Evolutionary conservation across 2,888 invertebrate genomes (phyloP).

Genomic region (Drosophila pseudotakahashii): DNA sequence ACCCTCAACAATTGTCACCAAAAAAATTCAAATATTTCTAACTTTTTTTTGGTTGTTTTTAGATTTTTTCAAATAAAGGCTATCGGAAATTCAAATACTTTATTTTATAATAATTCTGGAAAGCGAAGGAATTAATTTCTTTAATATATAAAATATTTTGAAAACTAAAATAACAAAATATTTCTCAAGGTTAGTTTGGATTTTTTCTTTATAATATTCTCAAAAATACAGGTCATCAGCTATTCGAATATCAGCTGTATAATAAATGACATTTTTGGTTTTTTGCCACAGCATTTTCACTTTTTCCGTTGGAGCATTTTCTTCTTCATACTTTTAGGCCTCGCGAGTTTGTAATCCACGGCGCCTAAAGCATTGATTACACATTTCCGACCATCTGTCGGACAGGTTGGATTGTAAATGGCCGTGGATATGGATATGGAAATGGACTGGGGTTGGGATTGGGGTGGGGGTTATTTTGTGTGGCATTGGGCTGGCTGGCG

Average conservation of each 20-base stretch:
- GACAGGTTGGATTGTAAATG: slow-evolving; percentile 14
- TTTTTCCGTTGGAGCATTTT: slow-evolving; percentile 42
- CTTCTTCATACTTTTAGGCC: slow-evolving; percentile 76
- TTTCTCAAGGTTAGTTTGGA: no score
- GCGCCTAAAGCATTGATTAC: slow-evolving; percentile 79
- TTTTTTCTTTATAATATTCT: no score
- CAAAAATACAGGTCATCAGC: neutral
- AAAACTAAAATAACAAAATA: no score
- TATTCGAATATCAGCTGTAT: slow-evolving; percentile 1
- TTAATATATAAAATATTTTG: no score
- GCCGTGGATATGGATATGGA: neutral
- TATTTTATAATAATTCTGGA: no score
- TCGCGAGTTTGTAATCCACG: slow-evolving; percentile 69
- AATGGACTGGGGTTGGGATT: neutral
- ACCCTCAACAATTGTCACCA: no score
- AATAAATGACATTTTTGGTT: neutral
- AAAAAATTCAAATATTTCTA: no score
- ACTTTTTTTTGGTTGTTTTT: no score
- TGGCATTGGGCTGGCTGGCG: neutral
- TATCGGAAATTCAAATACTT: no score
- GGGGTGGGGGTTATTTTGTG: neutral
- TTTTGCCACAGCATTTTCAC: slow-evolving; percentile 50
- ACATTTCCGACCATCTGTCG: slow-evolving; percentile 47
- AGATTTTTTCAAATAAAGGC: no score
- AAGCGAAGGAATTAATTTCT: no score